Conservation (phyloP, 2,113 vertebrate genomes). For the Oncorhynchus tshawytscha region DNA sequence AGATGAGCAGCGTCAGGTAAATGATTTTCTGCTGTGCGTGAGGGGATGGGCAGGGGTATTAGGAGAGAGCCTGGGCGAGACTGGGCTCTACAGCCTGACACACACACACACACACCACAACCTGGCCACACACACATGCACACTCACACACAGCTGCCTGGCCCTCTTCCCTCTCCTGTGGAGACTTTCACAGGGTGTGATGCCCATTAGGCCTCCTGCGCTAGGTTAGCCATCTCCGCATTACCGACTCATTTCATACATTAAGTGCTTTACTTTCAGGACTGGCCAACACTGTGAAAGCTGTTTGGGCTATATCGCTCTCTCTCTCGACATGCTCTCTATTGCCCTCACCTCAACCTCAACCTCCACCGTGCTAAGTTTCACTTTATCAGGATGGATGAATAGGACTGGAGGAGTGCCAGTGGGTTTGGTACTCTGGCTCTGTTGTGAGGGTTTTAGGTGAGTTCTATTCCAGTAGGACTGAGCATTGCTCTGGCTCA, state of each 20-base stretch:
- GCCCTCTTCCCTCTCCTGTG: conserved; percentile 7
- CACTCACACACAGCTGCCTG: background rate
- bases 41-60: background rate
- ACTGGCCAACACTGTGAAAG: conserved; percentile 45
- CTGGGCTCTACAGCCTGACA: background rate
- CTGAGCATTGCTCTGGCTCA: conserved; percentile 14
- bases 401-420: conserved; percentile 21
- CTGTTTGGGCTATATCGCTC: conserved; percentile 45
- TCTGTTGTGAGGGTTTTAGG: conserved; percentile 41
- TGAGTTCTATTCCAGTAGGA: conserved; percentile 51
- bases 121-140: conserved; percentile 19
- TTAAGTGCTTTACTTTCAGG: conserved; percentile 61
- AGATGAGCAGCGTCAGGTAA: conserved; percentile 24
- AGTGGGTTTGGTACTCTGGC: background rate
- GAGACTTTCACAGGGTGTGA: conserved; percentile 41
- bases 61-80: background rate
- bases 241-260: conserved; percentile 66
- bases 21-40: conserved; percentile 17
- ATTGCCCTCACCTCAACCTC: conserved; percentile 28
- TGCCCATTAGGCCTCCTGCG: conserved; percentile 30
- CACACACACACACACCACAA: conserved; percentile 21
- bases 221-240: conserved; percentile 29
- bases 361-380: conserved; percentile 25
- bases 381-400: conserved; percentile 5
- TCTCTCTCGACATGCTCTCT: conserved; percentile 3